Percentiles rank a stretch among this genome's conserved stretches.
Conservation (phyloP, 1,140 invertebrate genomes). For the Drosophila trapezifrons region DNA sequence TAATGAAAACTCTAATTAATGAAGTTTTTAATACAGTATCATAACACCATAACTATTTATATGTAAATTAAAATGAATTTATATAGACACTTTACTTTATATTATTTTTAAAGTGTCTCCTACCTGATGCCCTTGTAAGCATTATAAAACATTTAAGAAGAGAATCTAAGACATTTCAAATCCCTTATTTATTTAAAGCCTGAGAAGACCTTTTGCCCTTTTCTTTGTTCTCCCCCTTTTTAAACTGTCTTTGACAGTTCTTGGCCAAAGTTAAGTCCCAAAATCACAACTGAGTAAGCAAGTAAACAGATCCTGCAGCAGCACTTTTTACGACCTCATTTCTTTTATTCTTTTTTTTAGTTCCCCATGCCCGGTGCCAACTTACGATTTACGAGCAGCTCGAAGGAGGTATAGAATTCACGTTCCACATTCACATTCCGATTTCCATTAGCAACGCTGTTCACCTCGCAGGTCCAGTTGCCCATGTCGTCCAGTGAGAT, state of each 20-base stretch:
- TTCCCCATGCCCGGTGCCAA: constrained; percentile 31
- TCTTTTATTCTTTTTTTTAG: constrained; percentile 11
- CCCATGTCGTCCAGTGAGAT: constrained; percentile 81
- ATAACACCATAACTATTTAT: no score
- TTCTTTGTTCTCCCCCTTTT: neutral
- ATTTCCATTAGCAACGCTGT: constrained; percentile 40
- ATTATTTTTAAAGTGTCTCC: no score
- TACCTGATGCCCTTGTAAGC: neutral
- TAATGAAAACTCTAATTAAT: no score
- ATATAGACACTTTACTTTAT: no score
- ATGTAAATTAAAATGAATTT: neutral
- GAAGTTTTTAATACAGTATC: no score
- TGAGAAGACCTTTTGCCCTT: neutral
- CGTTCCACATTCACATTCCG: constrained; percentile 49
- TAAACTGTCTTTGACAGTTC: neutral
- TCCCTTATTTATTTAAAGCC: neutral
- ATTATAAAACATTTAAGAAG: neutral
- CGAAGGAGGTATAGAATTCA: constrained; percentile 76
- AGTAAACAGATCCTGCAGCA: constrained; percentile 40
- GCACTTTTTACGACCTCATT: constrained; percentile 20
- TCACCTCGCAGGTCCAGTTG: constrained; percentile 83
- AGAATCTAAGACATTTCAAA: no score
- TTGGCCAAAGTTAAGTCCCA: neutral
- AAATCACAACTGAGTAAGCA: constrained; percentile 28
- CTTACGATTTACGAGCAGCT: constrained; percentile 84